Evolutionary conservation across 2,797 vertebrate genomes (phyloP), one percentile per base, ranked within the genome.

Genomic region (Sebastes dallii): DNA sequence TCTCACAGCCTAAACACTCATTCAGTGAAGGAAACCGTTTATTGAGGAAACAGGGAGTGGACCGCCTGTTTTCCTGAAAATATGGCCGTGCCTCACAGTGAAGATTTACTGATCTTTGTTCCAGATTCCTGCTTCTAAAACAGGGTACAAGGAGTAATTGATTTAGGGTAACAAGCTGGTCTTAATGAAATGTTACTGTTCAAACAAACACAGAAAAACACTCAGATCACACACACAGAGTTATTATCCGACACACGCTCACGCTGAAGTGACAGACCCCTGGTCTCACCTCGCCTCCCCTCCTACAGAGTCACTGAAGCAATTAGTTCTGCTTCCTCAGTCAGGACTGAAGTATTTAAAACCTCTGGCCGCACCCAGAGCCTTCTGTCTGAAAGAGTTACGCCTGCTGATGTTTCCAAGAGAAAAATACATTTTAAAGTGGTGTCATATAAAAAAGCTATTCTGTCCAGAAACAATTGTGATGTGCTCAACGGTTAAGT

Each of bases 301-400:
- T 83, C 77, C 78, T 76, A 67, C 80, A 75, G 32, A 87, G 61
- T 88, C 85, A 82, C 82, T 91, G 88, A 89, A 88, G 85, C 85
- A 91, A 86, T 92, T 87, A 87, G 76, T 87, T 91, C 78, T 82
- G 76, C 86, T 84, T 85, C 82, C 82, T 86, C 66, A 72, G 79
- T 75, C 66, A 11, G 27, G 27, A 66, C 32, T 77, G 56, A 83
- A 86, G 83, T 82, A 81, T 83, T 82, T 79, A 81, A 84, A 89
- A 88, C 76, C 42, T 84, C 64, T 75, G 80, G 81, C 81, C 62
- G 11, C 86, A 83, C 83, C 86, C 80, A 68, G 16, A 77, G 68
- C 39, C 68, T 50, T 77, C 67, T 65, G 65, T 77, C 64, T 79
- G n/a, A 72, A 20, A 82, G 60, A 81, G 46, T 58, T 59, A 76